Base-by-base conservation (phyloP, 37 sponge, comb jelly and placozoan genomes). In the Hexactinellida sp. region DNA sequence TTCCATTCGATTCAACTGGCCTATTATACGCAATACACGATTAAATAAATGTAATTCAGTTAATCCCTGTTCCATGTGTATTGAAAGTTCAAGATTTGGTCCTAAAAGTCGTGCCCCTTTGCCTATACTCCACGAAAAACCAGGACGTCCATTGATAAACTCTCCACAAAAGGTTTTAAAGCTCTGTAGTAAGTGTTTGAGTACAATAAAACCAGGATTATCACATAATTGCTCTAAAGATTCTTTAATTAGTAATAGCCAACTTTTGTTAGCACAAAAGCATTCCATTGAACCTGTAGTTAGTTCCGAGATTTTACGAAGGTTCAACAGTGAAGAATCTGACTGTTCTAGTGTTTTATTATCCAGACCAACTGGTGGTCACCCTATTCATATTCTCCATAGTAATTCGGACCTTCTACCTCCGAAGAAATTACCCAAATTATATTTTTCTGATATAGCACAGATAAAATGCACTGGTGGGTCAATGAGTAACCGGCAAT, bases 11-110 rank as follows among this genome's bases (percentile, higher is more conserved):
- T 63, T 63, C 5, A 23, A 63, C 34, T 63, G 76, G 34, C 76
- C 25, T 1, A 63, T 23, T 23, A 63, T 63, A 21, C 76, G 76
- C 28, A 23, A 63, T 28, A 63, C 76, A 7, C 76, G 76, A 3
- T 63, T 63, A 63, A 63, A n/a, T 63, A 32, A 7, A 5, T 63
- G 76, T 28, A 63, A 23, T 63, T 3, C 5, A 23, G 76, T 25
- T 3, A n/a, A 63, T 7, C 34, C 34, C 1, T 63, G 76, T 63
- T 63, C 76, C 21, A 63, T 63, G 25, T 63, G 76, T 63, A 63
- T 63, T 63, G 76, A 63, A 63, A 63, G 76, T n/a, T 63, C 76
- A 63, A 63, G 76, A 63, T 63, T 63, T 28, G 76, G 34, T 63
- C 76, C 32, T 63, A 10, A n/a, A 23, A 63, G 13, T 63, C 76